Evolutionary conservation across 2,888 invertebrate species (phyloP), one percentile per base, ranked within the genome.

Genomic region (Oscheius sp.): DNA sequence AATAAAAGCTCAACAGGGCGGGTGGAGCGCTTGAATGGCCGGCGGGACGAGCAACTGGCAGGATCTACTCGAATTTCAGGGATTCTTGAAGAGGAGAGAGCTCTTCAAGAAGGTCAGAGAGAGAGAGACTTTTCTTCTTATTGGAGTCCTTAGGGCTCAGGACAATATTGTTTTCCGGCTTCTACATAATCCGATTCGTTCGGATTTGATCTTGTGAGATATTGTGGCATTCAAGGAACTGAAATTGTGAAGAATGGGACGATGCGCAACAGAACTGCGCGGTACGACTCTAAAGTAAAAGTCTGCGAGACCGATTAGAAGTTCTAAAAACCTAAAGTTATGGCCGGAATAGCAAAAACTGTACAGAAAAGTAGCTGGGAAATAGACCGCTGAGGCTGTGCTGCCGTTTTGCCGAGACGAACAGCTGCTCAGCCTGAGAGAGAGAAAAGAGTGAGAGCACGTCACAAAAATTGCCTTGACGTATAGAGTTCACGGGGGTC

Each of bases 1-100:
- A 68, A 68, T 68, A 68, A 68, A 68, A 68, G 68, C 68, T 68
- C 68, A 68, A 68, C 68, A 68, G 55, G 68, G 21, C 21, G 21
- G 21, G 21, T 21, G 55, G 68, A 0, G 55, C 53, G 68, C 68
- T 68, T 55, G 55, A 68, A 68, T 68, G 68, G 53, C 68, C 32
- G 11, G 55, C 13, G 55, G 55, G 53, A 68, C 68, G 68, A 68
- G 68, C 68, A 68, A 68, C 68, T 68, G 68, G 55, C 68, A 42
- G 68, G 68, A 51, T 68, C 68, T 42, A 42, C 42, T 68, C 68
- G 35, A 53, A 68, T 68, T 68, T 68, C 68, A 35, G 35, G 59
- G 53, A 2, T 13, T 13, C 53, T 53, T 42, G 4, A 42, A 42
- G 42, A 42, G 42, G 42, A 42, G 42, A 7, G 7, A 42, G 7